Conservation (phyloP, 2,113 vertebrate genomes). For the Ciconia stormi region DNA sequence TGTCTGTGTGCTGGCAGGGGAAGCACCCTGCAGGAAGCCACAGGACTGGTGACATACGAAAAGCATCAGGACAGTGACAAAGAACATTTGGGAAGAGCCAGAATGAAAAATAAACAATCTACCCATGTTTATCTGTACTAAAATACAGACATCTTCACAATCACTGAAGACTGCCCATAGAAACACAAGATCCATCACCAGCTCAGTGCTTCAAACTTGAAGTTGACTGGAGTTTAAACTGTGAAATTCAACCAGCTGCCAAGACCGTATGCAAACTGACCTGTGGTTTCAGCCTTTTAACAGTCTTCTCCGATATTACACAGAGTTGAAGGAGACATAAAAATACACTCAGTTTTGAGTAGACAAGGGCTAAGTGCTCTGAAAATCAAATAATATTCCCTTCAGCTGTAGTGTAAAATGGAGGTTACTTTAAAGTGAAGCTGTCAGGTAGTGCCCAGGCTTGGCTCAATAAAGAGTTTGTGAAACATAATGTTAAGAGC, state of each 20-base stretch:
- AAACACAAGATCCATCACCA: not conserved
- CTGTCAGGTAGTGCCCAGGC: not conserved
- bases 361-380: not conserved
- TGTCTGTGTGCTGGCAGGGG: not conserved
- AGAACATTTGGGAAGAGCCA: not conserved
- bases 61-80: not conserved
- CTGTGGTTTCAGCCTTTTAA: not conserved
- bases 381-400: not conserved
- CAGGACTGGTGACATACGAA: fast-evolving
- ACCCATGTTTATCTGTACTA: not conserved
- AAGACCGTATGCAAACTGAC: not conserved
- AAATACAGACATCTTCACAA: not conserved
- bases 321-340: not conserved
- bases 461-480: not conserved
- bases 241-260: not conserved
- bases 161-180: not conserved
- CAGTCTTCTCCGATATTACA: not conserved
- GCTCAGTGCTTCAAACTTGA: not conserved
- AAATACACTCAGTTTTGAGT: not conserved
- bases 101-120: not conserved
- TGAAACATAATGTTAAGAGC: not conserved
- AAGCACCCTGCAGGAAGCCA: not conserved
- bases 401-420: not conserved
- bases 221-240: not conserved
- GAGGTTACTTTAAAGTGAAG: not conserved